phyloP scores from a whole-genome alignment of 2,113 vertebrate genomes.

The Steatornis caripensis region DNA sequence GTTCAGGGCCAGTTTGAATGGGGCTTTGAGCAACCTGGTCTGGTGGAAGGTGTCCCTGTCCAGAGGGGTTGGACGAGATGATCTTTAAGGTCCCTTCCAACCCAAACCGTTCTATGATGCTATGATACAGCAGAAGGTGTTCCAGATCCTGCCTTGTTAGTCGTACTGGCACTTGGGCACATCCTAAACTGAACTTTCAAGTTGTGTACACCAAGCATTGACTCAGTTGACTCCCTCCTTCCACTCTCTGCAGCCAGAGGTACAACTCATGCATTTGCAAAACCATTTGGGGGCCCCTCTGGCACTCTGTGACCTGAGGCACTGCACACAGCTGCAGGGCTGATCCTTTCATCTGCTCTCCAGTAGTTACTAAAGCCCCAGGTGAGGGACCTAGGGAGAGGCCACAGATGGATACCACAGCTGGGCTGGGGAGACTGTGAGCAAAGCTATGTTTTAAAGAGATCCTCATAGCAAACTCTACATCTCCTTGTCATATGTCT shows the following conservation, averaged over 20 bases:
- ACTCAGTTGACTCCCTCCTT: background rate
- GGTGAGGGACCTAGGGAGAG: background rate
- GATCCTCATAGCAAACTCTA: background rate
- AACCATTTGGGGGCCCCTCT: fast-evolving
- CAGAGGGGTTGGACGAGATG: no score
- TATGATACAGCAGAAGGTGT: background rate
- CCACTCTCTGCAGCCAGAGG: background rate
- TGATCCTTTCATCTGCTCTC: background rate
- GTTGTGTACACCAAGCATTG: background rate
- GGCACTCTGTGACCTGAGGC: background rate
- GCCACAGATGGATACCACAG: background rate
- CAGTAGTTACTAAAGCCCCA: background rate
- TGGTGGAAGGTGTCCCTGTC: no score
- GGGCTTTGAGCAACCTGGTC: no score
- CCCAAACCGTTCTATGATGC: no score
- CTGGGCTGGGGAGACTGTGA: background rate
- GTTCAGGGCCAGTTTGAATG: no score
- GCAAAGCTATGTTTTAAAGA: background rate
- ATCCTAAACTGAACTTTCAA: background rate
- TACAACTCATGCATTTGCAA: background rate
- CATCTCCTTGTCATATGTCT: background rate
- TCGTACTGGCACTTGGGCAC: no score
- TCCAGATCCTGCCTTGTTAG: background rate
- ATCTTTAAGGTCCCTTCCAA: no score
- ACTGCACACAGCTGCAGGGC: background rate